Evolutionary conservation across 2,113 vertebrate genomes (phyloP).

Genomic region (Lepisosteus oculatus): DNA sequence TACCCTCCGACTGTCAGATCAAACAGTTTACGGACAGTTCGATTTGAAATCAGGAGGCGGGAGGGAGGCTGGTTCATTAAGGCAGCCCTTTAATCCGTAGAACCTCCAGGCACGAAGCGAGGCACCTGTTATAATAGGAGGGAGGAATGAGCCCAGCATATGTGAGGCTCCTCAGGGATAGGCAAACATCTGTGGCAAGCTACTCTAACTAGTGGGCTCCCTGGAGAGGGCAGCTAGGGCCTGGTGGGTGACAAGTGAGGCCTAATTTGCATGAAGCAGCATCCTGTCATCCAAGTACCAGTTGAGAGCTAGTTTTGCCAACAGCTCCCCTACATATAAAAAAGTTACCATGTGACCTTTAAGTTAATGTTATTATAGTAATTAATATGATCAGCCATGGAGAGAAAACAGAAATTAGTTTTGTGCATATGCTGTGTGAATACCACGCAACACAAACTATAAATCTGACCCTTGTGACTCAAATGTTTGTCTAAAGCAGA

Average conservation of each 20-base stretch:
- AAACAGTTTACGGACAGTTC: slow-evolving; percentile 26
- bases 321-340: no score
- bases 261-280: slow-evolving; percentile 10
- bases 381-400: no score
- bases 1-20: slow-evolving; percentile 17
- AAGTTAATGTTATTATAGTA: no score
- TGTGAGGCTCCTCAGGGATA: slow-evolving; percentile 17
- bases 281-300: slow-evolving; percentile 9
- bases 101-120: slow-evolving; percentile 12
- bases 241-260: slow-evolving; percentile 3
- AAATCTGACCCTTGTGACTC: no score
- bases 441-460: no score
- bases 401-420: no score
- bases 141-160: slow-evolving; percentile 8
- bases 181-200: slow-evolving; percentile 11
- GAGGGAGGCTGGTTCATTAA: slow-evolving; percentile 21
- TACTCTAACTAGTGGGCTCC: slow-evolving; percentile 2
- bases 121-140: slow-evolving; percentile 20
- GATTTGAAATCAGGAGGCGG: slow-evolving; percentile 24
- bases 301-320: no score
- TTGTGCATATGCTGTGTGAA: no score
- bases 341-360: no score
- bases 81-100: slow-evolving; percentile 18
- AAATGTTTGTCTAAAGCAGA: no score
- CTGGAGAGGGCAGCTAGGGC: neutral